A percentile compares a stretch with the other conserved stretches of the same genome.
Evolutionary conservation across 2,888 invertebrate species (phyloP).

Genomic region (Callinectes sapidus): DNA sequence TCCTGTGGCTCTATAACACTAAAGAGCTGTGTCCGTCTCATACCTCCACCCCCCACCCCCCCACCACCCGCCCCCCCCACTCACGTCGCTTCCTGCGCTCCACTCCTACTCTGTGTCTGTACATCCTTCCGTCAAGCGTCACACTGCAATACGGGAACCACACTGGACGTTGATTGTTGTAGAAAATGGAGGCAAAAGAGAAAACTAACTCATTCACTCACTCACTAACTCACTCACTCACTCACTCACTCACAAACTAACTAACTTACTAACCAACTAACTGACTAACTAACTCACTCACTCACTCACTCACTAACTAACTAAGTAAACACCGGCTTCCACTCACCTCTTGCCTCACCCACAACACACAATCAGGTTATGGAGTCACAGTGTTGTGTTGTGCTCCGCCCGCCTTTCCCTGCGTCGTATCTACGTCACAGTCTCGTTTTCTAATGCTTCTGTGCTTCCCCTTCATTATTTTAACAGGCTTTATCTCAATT

Average conservation of each 20-base stretch:
- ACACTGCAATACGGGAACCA: neutral
- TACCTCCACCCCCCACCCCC: neutral
- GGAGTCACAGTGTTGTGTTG: neutral
- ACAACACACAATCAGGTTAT: neutral
- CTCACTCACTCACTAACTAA: too few relatives aligned
- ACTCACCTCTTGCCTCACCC: neutral
- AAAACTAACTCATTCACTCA: too few relatives aligned
- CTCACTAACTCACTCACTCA: too few relatives aligned
- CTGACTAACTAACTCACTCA: too few relatives aligned
- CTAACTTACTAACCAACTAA: too few relatives aligned
- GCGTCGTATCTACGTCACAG: neutral
- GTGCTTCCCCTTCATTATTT: too few relatives aligned
- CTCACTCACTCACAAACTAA: too few relatives aligned
- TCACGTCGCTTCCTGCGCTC: neutral
- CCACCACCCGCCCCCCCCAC: neutral
- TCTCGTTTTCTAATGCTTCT: too few relatives aligned
- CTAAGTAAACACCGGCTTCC: neutral
- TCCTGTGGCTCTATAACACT: neutral
- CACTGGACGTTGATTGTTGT: neutral
- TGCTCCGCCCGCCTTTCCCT: neutral
- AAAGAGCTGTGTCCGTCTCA: neutral
- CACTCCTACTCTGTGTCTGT: neutral
- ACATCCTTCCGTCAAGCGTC: neutral
- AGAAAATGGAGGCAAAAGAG: neutral
- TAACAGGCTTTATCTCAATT: too few relatives aligned